phyloP scores from a whole-genome alignment of 2,113 vertebrate species.

The Rissa tridactyla region DNA sequence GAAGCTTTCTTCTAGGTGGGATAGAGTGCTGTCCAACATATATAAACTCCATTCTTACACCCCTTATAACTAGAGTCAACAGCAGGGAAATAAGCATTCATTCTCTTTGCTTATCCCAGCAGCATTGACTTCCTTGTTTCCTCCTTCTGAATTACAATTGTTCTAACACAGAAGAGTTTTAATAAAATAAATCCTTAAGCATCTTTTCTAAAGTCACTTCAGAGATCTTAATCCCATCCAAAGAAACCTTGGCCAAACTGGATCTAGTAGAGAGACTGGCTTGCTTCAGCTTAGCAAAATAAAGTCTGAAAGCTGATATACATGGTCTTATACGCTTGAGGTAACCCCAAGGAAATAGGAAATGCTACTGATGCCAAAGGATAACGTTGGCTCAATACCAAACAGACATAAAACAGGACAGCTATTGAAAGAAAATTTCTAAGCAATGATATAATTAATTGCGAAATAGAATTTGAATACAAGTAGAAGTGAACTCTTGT shows the following conservation, averaged over 20 bases:
- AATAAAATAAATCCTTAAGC: constrained; percentile 4
- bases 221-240: constrained; percentile 7
- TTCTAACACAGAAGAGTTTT: neutral
- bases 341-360: neutral
- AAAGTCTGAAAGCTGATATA: neutral
- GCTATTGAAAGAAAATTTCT: neutral
- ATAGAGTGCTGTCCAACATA: neutral
- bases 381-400: neutral
- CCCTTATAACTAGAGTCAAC: neutral
- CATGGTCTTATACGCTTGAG: neutral
- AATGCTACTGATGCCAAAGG: neutral
- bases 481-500: neutral
- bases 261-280: neutral
- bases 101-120: neutral
- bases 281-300: neutral
- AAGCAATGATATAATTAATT: neutral
- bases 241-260: neutral
- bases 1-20: neutral
- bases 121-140: neutral
- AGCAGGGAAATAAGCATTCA: neutral
- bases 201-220: constrained; percentile 2
- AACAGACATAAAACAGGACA: neutral
- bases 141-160: neutral
- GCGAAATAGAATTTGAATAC: neutral
- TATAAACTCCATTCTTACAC: neutral